Evolutionary conservation across 2,888 invertebrate genomes (phyloP), one percentile per base, ranked within the genome.

Genomic region (Phengaris alcon): DNA sequence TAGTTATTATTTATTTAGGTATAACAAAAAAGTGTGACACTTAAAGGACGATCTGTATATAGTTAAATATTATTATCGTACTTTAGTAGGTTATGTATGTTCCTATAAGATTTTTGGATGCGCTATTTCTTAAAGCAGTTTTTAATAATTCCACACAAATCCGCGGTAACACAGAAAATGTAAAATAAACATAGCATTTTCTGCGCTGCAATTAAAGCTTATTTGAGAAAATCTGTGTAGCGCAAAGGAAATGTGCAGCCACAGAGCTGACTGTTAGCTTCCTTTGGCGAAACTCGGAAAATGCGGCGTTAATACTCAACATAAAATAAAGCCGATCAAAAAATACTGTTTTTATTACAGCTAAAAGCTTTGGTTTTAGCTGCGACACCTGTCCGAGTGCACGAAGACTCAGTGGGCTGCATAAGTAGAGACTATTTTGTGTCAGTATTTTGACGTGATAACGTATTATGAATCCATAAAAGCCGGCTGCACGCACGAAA

Each of bases 241-340:
- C 51, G 70, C 48, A 70, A 70, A 70, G 70, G 70, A 70, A 70
- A 70, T 51, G 69, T 48, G n/a, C 51, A 51, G 15, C 70, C 48
- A 51, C 70, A 9, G 46, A 59, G 64, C 64, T 64, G 44, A 44
- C 44, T 64, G 12, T 64, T 44, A 64, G 64, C 35, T 64, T 64
- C 64, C 64, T 64, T 64, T 64, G 64, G 35, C 10, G 52, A 9
- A 9, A 52, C 52, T 52, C 52, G 10, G 52, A 12, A 44, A 64
- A 64, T 44, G 35, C 6, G 64, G 64, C 64, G 64, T 2, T 64
- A 64, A 44, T 64, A 35, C 64, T 44, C 35, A 44, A 64, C 64
- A 44, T 12, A 64, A 64, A 64, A 35, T 35, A 44, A 64, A 64
- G 64, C 22, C 22, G 35, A 64, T 64, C 64, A 64, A 64, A 64